Evolutionary conservation across 1,140 invertebrate genomes (phyloP), one percentile per base, ranked within the genome.

Genomic region (Drosophila rhopaloa): DNA sequence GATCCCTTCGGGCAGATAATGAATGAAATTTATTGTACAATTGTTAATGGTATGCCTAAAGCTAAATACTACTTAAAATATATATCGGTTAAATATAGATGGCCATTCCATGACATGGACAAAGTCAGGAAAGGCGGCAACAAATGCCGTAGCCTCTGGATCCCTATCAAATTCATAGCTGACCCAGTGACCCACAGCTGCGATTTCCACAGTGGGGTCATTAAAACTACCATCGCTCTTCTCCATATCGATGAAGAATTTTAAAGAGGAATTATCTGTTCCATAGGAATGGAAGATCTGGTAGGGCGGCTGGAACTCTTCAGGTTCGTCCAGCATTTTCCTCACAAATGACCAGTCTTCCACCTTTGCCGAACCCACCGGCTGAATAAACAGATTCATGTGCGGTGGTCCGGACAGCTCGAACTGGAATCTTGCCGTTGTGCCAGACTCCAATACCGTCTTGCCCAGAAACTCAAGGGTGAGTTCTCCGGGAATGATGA

Each of bases 321-420:
- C 62, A 0, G 78, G 62, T 4, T 78, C 41, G 70, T 83, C 41
- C 70, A 84, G 94, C 75, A 93, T 91, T 14, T 92, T 93, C 47
- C 93, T 90, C 4, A 94, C 83, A 29, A 96, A 93, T 47, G 94
- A 95, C 95, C 96, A 96, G 35, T 92, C 91, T n/a, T 91, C 81
- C 14, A 97, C 88, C 46, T 92, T 85, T 6, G 95, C 93, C 56
- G 93, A 93, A 24, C 93, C 81, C 40, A 93, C 91, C 0, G 96
- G 95, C n/a, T 95, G 95, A 13, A 97, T 83, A 77, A 96, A 95
- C 7, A 96, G 91, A n/a, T 94, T 95, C 91, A 96, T 95, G 79
- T 97, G 96, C 63, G 95, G 93, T 1, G 96, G 95, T 55, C 96
- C 96, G 94, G 78, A 63, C 80, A 90, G 29, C 29, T 72, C 54